Percentiles rank a stretch among this genome's conserved stretches.
phyloP scores from a whole-genome alignment of 2,113 vertebrate genomes.

The Burhinus oedicnemus region DNA sequence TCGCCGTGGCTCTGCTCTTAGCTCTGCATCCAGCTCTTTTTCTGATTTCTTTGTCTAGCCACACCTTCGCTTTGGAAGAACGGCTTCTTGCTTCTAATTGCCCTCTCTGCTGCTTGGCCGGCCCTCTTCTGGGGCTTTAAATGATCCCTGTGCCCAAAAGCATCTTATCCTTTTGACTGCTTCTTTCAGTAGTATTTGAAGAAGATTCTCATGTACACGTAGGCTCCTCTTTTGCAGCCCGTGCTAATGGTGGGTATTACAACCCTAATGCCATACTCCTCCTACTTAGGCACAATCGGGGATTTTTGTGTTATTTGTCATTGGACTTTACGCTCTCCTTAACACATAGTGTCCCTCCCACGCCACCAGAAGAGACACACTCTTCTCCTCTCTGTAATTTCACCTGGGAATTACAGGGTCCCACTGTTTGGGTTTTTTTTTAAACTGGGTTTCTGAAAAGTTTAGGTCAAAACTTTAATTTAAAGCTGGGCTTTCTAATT shows the following conservation, averaged over 20 bases:
- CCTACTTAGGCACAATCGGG: not conserved
- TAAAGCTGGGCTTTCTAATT: conserved; percentile 1
- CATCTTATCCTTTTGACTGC: not conserved
- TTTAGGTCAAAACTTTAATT: conserved; percentile 32
- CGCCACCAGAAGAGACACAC: not conserved
- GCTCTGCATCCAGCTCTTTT: not conserved
- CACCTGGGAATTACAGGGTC: conserved; percentile 33
- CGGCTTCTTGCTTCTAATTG: not conserved
- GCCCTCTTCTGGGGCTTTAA: not conserved
- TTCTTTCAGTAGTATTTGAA: not conserved
- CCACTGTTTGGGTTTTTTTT: not conserved
- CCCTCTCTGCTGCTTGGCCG: not conserved
- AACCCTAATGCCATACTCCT: not conserved
- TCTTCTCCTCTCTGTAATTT: conserved; percentile 15
- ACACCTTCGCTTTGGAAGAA: not conserved
- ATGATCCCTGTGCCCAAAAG: not conserved
- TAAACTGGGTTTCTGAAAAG: not conserved
- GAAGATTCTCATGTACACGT: not conserved
- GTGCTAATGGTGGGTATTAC: not conserved
- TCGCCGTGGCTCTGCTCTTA: not conserved
- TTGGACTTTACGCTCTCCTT: not conserved
- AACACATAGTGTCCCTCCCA: not conserved
- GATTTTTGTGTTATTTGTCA: not conserved
- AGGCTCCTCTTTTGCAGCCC: not conserved
- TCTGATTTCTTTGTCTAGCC: not conserved